phyloP scores from a whole-genome alignment of 2,888 invertebrate species.

The Apamea epomidion region DNA sequence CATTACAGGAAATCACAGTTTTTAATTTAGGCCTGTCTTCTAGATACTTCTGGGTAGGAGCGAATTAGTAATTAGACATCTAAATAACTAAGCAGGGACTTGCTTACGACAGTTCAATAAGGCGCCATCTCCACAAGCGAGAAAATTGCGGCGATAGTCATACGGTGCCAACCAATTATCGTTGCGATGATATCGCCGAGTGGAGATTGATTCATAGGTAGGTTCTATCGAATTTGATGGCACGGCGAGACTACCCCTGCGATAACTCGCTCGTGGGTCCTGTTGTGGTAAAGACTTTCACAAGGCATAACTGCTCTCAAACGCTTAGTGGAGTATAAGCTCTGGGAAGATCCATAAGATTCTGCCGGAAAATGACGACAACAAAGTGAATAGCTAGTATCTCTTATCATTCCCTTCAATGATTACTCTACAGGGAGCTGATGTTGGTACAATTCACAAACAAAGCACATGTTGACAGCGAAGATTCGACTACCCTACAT shows the following conservation, averaged over 20 bases:
- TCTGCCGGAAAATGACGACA: neutral
- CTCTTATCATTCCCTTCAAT: neutral
- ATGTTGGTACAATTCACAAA: neutral
- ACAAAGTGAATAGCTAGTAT: neutral
- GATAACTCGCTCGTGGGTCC: neutral
- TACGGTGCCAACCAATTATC: neutral
- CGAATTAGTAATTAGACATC: neutral
- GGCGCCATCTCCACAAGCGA: neutral
- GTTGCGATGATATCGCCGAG: neutral
- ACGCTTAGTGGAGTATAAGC: neutral
- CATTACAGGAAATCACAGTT: neutral
- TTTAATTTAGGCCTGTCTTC: neutral
- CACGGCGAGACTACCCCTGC: neutral
- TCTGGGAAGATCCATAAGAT: neutral
- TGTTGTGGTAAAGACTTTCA: neutral
- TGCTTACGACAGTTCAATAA: neutral
- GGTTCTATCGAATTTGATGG: neutral
- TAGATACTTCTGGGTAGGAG: neutral
- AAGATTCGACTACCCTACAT: constrained; percentile 16
- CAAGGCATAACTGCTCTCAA: neutral
- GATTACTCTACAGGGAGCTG: neutral
- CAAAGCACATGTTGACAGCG: neutral
- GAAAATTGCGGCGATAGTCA: neutral
- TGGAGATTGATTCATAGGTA: neutral
- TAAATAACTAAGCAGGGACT: neutral